Evolutionary conservation across 2,888 invertebrate species (phyloP), one percentile per base, ranked within the genome.

Genomic region (Dryocosmus kuriphilus): DNA sequence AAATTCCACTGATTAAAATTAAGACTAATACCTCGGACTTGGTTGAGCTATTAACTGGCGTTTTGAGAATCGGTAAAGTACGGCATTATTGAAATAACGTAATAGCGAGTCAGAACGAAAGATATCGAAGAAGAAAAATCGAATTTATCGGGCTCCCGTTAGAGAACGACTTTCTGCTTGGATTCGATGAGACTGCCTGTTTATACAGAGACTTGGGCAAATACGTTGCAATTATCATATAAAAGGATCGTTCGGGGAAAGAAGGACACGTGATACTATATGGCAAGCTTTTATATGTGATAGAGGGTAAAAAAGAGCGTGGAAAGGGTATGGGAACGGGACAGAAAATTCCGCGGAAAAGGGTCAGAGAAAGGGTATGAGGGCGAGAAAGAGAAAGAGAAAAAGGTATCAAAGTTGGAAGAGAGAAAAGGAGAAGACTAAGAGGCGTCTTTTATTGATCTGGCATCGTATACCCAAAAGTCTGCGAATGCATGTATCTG

Each of bases 151-250:
- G 27, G 51, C 71, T 51, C 60, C 60, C 27, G 60, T 27, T 57
- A 60, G 60, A 32, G 51, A 71, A 71, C 30, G 71, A 71, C 71
- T 71, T 55, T 71, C 71, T 71, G 71, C 30, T 71, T 46, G 71
- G 30, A 51, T 71, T 71, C 71, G 51, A 71, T 71, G 71, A 71
- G 71, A 71, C 71, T 71, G 46, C 82, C 87, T 83, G 87, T 89
- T 89, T 89, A 88, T 89, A 89, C 87, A 85, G 86, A 81, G 82
- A 82, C 86, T 83, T 83, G 81, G 85, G 89, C 88, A 89, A 89
- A 89, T 89, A 89, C 88, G 86, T 86, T 86, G 87, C 89, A 89
- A 90, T 90, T 90, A 90, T 90, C 90, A 89, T 90, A 90, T 89
- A 89, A 90, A 90, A 90, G 89, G 90, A 88, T 88, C 88, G 85